phyloP scores from a whole-genome alignment of 2,113 vertebrate species.

The Pan troglodytes region NHGRI_mPanTro3-v2.1_pri NC_072413.2:58485501-58486000 shows the following conservation, averaged over 20 bases:
- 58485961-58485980: conserved; percentile 20
- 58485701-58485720: neutral
- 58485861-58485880: conserved; percentile 1
- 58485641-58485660: neutral
- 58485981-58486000: neutral
- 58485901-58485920: neutral
- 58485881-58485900: neutral
- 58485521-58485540: neutral
- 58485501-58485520: neutral
- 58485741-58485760: neutral
- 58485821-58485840: neutral
- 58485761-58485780: neutral
- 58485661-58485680: neutral
- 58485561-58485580: neutral
- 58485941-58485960: conserved; percentile 12
- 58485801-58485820: neutral
- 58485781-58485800: neutral
- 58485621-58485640: neutral
- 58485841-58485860: neutral
- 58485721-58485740: neutral
- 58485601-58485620: neutral
- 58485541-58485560: neutral
- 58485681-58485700: neutral
- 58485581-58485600: neutral
- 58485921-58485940: neutral